Evolutionary conservation across 2,113 vertebrate genomes (phyloP), one percentile per base, ranked within the genome.

Genomic region (Epinephelus cyanopodus): DNA sequence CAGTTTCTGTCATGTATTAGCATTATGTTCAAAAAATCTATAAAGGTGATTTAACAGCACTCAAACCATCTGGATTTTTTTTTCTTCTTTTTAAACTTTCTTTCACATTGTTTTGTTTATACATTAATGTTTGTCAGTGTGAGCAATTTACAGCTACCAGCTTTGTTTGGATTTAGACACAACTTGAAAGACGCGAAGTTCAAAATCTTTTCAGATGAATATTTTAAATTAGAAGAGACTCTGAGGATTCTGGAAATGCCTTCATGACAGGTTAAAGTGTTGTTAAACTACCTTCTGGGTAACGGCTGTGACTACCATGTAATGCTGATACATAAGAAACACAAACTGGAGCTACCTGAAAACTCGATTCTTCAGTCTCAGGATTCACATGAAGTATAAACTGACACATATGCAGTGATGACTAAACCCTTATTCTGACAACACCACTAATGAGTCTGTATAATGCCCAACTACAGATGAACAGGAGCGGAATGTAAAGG

Each of bases 391-490:
- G 2, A 37, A 69, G 21, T 29, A 64, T 1, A 45, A 84, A 73
- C 27, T 0, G 29, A 58, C 29, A 75, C 23, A 15, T 53, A 47
- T 17, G 42, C 1, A 76, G 29, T 45, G 21, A 79, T 39, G 37
- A 53, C 57, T 62, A 21, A 71, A 62, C 5, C 50, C 64, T 62
- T 61, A 66, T 17, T 61, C 33, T 57, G 53, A 79, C 52, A 77
- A 77, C 52, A 50, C 9, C 37, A 68, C 25, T 29, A 29, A 25
- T 33, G 33, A 52, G 9, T 48, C 56, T 76, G 50, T 50, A 3
- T 29, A 60, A 85, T 42, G 73, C 52, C 68, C 60, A 82, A 63
- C 52, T 33, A 86, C 71, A 77, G 25, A 70, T 67, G 58, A 65
- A 25, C 11, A 17, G 19, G 42, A 18, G 54, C 3, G 69, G 72